Conservation (phyloP, 2,888 invertebrate genomes). For the Spilosoma lubricipeda region DNA sequence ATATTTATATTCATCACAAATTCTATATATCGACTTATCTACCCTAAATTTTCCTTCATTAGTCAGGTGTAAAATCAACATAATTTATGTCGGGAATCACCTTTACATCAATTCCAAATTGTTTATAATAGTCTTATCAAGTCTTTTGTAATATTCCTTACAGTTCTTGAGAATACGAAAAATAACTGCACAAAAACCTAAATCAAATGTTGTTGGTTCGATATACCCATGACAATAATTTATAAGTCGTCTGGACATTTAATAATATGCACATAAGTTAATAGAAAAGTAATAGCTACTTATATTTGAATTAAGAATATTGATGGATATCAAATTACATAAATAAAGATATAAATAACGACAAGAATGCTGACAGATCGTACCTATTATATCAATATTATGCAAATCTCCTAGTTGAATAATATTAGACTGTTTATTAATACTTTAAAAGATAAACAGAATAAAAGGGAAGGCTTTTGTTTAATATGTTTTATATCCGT, state of each 20-base stretch:
- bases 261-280: not conserved
- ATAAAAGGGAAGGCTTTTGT: not conserved
- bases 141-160: not conserved
- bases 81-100: not conserved
- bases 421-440: not conserved
- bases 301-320: not conserved
- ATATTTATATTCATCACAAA: not conserved
- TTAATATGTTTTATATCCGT: not conserved
- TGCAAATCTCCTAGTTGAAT: not conserved
- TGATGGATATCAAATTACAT: not conserved
- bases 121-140: not conserved
- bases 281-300: not conserved
- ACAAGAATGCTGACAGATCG: not conserved
- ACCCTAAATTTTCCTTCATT: not conserved
- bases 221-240: not conserved
- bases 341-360: not conserved
- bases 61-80: not conserved
- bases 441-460: too few relatives aligned
- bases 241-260: not conserved
- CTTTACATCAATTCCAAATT: not conserved
- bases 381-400: not conserved
- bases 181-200: not conserved
- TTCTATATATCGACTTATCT: not conserved
- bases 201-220: not conserved
- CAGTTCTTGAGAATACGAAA: not conserved